Evolutionary conservation across 1,140 invertebrate genomes (phyloP).

Genomic region (Drosophila lacteicornis): DNA sequence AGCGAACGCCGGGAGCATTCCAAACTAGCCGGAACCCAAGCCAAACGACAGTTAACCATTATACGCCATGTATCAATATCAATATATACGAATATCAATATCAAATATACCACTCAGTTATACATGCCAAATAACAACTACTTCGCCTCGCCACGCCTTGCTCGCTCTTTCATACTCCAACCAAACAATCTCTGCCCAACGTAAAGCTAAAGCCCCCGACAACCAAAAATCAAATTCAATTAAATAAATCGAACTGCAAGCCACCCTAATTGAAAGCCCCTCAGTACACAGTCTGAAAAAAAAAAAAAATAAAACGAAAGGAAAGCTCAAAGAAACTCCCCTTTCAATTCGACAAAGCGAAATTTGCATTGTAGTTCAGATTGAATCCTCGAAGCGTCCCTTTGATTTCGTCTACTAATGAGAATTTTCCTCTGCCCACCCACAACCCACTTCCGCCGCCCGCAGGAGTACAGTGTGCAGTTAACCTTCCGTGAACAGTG

Average conservation of each 20-base stretch:
- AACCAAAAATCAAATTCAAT: slow-evolving; percentile 57
- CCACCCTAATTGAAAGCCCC: slow-evolving; percentile 61
- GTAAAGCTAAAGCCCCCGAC: slow-evolving; percentile 54
- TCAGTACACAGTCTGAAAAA: slow-evolving; percentile 40
- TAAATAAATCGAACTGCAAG: slow-evolving; percentile 64
- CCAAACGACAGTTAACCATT: slow-evolving; percentile 47
- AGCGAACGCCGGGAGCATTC: slow-evolving; percentile 34
- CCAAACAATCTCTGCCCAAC: slow-evolving; percentile 42
- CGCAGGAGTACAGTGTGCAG: slow-evolving; percentile 97
- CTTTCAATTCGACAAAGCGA: slow-evolving; percentile 56
- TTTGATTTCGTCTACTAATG: slow-evolving; percentile 62
- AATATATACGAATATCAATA: slow-evolving; percentile 47
- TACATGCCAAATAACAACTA: slow-evolving; percentile 55
- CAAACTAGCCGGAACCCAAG: slow-evolving; percentile 55
- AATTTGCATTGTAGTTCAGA: slow-evolving; percentile 79
- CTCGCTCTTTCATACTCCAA: slow-evolving; percentile 66
- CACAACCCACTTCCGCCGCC: slow-evolving; percentile 60
- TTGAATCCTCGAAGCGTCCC: slow-evolving; percentile 54
- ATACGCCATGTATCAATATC: slow-evolving; percentile 49
- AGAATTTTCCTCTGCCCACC: slow-evolving; percentile 50
- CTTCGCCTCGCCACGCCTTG: slow-evolving; percentile 75
- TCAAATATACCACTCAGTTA: slow-evolving; percentile 54
- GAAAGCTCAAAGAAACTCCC: slow-evolving; percentile 52
- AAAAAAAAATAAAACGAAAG: slow-evolving; percentile 32
- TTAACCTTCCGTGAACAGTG: slow-evolving; percentile 98